Evolutionary conservation across 1,140 invertebrate species (phyloP), one percentile per base, ranked within the genome.

Genomic region (Conopomorpha cramerella): DNA sequence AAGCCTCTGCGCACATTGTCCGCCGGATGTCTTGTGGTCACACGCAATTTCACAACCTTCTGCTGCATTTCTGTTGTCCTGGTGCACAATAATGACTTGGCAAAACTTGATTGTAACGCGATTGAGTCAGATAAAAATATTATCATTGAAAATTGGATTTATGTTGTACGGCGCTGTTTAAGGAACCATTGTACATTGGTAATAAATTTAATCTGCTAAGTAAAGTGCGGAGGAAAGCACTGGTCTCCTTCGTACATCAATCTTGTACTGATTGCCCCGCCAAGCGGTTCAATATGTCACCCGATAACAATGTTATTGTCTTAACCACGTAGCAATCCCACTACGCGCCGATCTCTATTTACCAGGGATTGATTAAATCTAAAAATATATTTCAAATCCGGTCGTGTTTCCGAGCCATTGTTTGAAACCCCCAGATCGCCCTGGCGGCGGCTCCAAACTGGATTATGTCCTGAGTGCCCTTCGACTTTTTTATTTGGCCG

Each of bases 1-100:
- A 34, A 34, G 53, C 57, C 52, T 53, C 50, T 39, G 51, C 54
- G 56, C 57, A n/a, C 52, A 63, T 67, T 67, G 66, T 65, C 58
- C 61, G 51, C 65, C 70, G 70, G 70, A 74, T 71, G 66, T 70
- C 65, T 74, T 74, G 70, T 59, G 70, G 70, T 74, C 59, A 53
- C 63, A 66, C 61, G 66, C 61, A 65, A 71, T 74, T 74, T 74
- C 66, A 66, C 63, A 67, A 70, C 57, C 4, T 4, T 13, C 4
- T 29, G 4, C 11, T 10, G 28, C 4, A 7, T 4, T 13, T 11
- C 10, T 13, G 28, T 11, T 10, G 4, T 11, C 10, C 28, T 13
- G 10, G 10, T 10, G 10, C n/a, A n/a, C n/a, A n/a, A n/a, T n/a
- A n/a, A n/a, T n/a, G n/a, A n/a, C n/a, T n/a, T n/a, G n/a, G n/a